Conservation (phyloP, 2,797 vertebrate species). For the Acanthiza pusilla region DNA sequence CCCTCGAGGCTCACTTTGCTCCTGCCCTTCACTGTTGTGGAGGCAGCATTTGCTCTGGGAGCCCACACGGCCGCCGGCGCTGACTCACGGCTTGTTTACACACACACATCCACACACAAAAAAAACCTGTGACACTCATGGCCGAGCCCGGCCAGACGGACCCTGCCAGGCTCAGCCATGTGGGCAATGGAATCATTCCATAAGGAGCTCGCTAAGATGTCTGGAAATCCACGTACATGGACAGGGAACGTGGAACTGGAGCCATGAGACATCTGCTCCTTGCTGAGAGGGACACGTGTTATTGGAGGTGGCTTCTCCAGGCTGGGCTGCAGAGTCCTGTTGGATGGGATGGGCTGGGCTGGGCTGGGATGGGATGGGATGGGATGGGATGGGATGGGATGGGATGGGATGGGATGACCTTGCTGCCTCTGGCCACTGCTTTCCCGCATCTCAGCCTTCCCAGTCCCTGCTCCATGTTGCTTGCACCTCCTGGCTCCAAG, state of each 20-base stretch:
- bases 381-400: background rate
- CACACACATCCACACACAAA: background rate
- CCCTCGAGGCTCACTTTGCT: background rate
- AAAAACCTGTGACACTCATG: background rate
- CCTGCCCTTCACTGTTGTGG: background rate
- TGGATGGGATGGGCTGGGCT: background rate
- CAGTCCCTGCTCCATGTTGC: fast-evolving
- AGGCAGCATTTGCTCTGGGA: background rate
- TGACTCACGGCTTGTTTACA: constrained; percentile 41
- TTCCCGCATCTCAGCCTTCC: background rate
- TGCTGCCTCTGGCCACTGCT: background rate
- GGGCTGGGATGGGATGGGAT: background rate
- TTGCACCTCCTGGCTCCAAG: background rate
- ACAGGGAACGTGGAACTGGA: background rate
- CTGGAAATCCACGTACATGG: background rate
- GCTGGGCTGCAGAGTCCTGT: background rate
- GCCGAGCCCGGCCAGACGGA: background rate
- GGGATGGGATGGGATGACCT: background rate
- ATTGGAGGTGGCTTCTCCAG: background rate
- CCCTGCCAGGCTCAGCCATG: background rate
- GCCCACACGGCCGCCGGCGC: background rate
- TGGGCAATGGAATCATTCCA: fast-evolving
- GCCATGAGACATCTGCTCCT: background rate
- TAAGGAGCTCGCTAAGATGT: background rate
- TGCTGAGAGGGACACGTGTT: fast-evolving